Base-by-base conservation (phyloP, 30 jellyfish, hydroid and myxozoan genomes). In the Calvadosia cruxmelitensis region DNA sequence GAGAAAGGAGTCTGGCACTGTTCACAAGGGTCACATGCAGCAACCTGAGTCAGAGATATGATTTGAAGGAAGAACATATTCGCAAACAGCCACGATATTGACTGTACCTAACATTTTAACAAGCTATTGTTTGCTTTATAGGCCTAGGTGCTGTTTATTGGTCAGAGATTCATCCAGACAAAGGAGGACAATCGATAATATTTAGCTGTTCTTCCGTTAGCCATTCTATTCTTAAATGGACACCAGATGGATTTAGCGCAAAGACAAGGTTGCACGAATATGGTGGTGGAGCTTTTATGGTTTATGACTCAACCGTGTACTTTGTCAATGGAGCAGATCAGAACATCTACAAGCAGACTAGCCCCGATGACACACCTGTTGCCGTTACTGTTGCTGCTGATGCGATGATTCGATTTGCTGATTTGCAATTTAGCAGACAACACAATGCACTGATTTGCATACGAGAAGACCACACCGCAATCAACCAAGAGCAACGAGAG, bases 261-360 rank as follows among this genome's bases (percentile, higher is more conserved):
- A 73, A 75, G 53, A 48, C 87, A 16, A 71, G 83, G 36, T 93
- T 85, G 15, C 95, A 85, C 68, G 95, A 85, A 63, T 85, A 85
- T 57, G 95, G 95, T 1, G 95, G 95, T 7, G 95, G 84, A 16
- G 70, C 95, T 16, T 85, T 66, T 81, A 68, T 78, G 26, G 93
- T 85, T 27, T 49, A 71, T 81, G 78, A 78, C 65, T 72, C 70
- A 1, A 73, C 66, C 20, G 67, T 85, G 12, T 85, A 77, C 67
- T 85, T 85, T 34, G 78, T 78, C 50, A 74, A 85, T 62, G 75
- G 77, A 15, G 42, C 79, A 24, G 93, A 69, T 34, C 89, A 73
- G 66, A 33, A 52, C 42, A n/a, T 77, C 35, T 80, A 85, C 77
- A 48, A 64, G 64, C 31, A 71, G 77, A 33, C 35, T 2, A 27